phyloP scores from a whole-genome alignment of 2,888 invertebrate genomes.

The Muschampia plurimacula region DNA sequence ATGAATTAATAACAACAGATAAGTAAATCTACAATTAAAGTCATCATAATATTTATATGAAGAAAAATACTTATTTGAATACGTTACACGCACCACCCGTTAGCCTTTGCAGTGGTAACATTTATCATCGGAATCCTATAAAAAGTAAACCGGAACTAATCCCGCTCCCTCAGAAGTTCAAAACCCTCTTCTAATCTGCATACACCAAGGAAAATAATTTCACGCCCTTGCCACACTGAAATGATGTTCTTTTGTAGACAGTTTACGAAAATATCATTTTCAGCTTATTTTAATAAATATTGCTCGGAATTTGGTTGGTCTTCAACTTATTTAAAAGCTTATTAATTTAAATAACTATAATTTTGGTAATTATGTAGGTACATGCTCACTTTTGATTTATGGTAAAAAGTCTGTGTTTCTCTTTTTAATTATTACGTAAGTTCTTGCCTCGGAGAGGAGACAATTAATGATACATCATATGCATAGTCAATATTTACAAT shows the following conservation, averaged over 20 bases:
- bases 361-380: too few species aligned
- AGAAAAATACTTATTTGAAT: conserved; percentile 70
- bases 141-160: conserved; percentile 84
- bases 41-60: conserved; percentile 51
- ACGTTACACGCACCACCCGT: conserved; percentile 82
- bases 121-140: conserved; percentile 84
- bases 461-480: too few species aligned
- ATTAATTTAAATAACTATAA: too few species aligned
- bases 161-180: conserved; percentile 61
- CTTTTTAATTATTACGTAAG: too few species aligned
- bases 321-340: not conserved
- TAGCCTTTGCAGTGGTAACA: conserved; percentile 72
- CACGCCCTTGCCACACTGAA: conserved; percentile 76
- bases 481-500: too few species aligned
- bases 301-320: too few species aligned
- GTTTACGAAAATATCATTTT: conserved; percentile 32
- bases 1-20: too few species aligned
- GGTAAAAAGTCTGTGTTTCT: too few species aligned
- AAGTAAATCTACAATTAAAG: not conserved
- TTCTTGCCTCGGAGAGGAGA: too few species aligned
- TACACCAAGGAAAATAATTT: conserved; percentile 84
- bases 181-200: conserved; percentile 79
- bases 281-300: conserved; percentile 19
- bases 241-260: conserved; percentile 56
- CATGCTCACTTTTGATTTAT: too few species aligned